These are phyloP conservation scores for Zoanthus sansibaricus DNA, from an alignment of 92 coral and sea anemone genomes.

Conservation along the genomic window DNA sequence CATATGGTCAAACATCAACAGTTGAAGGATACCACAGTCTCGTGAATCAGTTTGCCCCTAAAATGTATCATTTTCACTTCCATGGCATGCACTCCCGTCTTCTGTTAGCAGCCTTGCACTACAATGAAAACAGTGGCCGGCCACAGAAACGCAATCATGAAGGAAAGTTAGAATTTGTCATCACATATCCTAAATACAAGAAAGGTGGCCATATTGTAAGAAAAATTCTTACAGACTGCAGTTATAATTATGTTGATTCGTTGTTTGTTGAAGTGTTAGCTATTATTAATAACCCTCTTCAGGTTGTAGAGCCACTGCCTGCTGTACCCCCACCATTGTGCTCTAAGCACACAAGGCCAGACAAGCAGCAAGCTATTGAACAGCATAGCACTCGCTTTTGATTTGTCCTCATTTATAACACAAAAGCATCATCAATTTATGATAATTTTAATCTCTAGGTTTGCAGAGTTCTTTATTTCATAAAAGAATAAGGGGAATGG, in stretches of 20 bases:
- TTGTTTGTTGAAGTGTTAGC: constrained; percentile 4
- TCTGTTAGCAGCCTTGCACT: background rate
- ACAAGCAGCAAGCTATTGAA: background rate
- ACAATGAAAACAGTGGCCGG: constrained; percentile 19
- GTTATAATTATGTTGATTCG: constrained; percentile 3
- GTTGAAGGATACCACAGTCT: constrained; percentile 15
- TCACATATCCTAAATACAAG: background rate
- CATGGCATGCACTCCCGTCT: constrained; percentile 15
- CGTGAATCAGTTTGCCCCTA: constrained; percentile 8
- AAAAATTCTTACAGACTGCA: constrained; percentile 1
- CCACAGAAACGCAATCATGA: constrained; percentile 11
- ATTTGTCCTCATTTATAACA: background rate
- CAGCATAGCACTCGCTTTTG: background rate
- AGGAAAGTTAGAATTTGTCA: background rate
- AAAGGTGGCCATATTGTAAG: constrained; percentile 11
- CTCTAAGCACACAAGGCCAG: background rate
- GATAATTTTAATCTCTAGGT: background rate
- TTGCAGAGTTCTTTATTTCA: too few relatives aligned
- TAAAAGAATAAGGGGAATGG: too few relatives aligned
- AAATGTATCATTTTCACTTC: background rate
- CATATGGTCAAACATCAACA: constrained; percentile 4
- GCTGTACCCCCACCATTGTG: constrained; percentile 9
- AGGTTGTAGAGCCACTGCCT: background rate
- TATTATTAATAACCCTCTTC: background rate
- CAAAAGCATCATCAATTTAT: background rate